Percentiles rank a stretch among this genome's conserved stretches.
Conservation (phyloP, 2,888 invertebrate species). For the Timandra comae region DNA sequence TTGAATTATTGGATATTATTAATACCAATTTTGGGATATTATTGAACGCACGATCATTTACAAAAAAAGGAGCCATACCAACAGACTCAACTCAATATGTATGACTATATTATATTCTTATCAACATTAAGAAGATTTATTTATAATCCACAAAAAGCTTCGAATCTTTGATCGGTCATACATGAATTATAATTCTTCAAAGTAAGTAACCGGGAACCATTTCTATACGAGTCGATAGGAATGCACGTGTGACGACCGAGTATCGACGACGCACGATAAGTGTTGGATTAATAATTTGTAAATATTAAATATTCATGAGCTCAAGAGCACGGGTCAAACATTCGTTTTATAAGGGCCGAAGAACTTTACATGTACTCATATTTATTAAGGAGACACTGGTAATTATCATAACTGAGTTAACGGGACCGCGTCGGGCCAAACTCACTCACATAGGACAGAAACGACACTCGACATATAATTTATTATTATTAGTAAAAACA, state of each 20-base stretch:
- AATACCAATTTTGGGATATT: too few species aligned
- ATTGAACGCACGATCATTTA: too few species aligned
- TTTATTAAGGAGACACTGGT: slow-evolving; percentile 67
- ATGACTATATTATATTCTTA: too few species aligned
- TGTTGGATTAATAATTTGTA: slow-evolving; percentile 75
- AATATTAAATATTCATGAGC: slow-evolving; percentile 75
- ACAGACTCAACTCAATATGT: too few species aligned
- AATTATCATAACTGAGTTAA: slow-evolving; percentile 63
- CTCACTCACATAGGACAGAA: slow-evolving; percentile 12
- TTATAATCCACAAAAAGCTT: slow-evolving; percentile 62
- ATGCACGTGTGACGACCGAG: slow-evolving; percentile 32
- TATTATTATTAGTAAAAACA: slow-evolving; percentile 44
- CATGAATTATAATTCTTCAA: slow-evolving; percentile 42
- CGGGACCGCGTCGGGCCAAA: slow-evolving; percentile 14
- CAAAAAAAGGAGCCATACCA: too few species aligned
- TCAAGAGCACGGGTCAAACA: slow-evolving; percentile 65
- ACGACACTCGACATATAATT: slow-evolving; percentile 17
- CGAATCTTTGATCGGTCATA: slow-evolving; percentile 45
- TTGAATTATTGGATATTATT: too few species aligned
- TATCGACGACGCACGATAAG: slow-evolving; percentile 43
- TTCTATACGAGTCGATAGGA: slow-evolving; percentile 39
- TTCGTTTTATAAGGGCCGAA: slow-evolving; percentile 58
- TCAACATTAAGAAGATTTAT: too few species aligned
- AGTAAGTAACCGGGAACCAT: slow-evolving; percentile 24
- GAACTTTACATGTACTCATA: slow-evolving; percentile 57